Base-by-base conservation (phyloP, 2,888 invertebrate genomes). In the Pogonocherus hispidulus region DNA sequence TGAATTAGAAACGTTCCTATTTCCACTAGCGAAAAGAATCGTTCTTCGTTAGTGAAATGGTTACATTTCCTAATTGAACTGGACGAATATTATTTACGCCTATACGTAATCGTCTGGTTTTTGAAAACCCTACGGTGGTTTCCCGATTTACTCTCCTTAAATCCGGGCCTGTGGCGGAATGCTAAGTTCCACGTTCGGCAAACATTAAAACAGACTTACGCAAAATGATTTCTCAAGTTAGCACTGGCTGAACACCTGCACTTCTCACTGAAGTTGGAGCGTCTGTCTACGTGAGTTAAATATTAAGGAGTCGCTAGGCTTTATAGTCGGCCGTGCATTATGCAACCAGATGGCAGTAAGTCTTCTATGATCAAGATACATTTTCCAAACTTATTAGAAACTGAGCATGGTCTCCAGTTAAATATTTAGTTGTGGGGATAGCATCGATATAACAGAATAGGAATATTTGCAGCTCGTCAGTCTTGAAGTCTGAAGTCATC, bases 141-240 rank as follows among this genome's bases (percentile, higher is more conserved):
- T 27, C 3, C 27, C 27, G 8, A 27, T 27, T 27, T 27, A 49
- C 11, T 16, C 14, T 23, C 4, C 8, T 27, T 27, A 5, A 5
- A 27, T 27, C 27, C n/a, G n/a, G 27, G 27, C 8, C 16, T 20
- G 57, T 37, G 46, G 59, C 66, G 56, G 66, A 67, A 70, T 65
- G 65, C 60, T 56, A 67, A 59, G 32, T 54, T 62, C 27, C 70
- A 73, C 75, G 73, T 76, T 75, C 74, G 64, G 69, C 75, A 77
- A 76, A 77, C 73, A 77, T 76, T 77, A 77, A 75, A 75, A 77
- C 72, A 72, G 70, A 75, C 72, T 76, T 75, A 74, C 73, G 71
- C 71, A 70, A 72, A 77, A 77, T 76, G 72, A 76, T 73, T 76
- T 70, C 67, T 19, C 66, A 66, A 74, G 67, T 69, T 70, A 62